These are phyloP conservation scores for Ptilodon capucinus DNA, from an alignment of 2,888 invertebrate genomes.

Conservation along the genomic window DNA sequence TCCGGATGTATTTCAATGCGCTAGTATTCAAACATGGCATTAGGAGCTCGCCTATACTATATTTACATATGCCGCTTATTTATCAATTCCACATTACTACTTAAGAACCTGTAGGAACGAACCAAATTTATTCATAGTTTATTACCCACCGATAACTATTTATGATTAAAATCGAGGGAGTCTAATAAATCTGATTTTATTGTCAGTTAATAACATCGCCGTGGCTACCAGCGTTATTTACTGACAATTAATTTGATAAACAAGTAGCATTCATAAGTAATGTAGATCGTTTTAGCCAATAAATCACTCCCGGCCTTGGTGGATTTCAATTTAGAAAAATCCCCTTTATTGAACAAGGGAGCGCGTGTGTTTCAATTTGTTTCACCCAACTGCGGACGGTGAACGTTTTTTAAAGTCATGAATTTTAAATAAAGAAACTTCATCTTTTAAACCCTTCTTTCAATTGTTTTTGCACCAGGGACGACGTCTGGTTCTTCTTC, in stretches of 20 bases:
- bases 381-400: background rate
- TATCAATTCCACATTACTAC: background rate
- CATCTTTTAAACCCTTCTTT: too few species aligned
- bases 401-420: slow-evolving; percentile 1
- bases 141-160: slow-evolving; percentile 13
- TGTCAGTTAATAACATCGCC: slow-evolving; percentile 18
- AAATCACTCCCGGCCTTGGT: background rate
- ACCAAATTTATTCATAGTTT: background rate
- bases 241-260: slow-evolving; percentile 6
- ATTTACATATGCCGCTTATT: too few species aligned
- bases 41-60: too few species aligned
- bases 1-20: too few species aligned
- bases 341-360: background rate
- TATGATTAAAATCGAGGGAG: slow-evolving; percentile 18
- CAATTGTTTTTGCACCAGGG: too few species aligned
- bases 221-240: slow-evolving; percentile 11
- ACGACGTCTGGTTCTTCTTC: too few species aligned
- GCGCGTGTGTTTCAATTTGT: slow-evolving; percentile 1
- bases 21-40: too few species aligned
- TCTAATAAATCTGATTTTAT: slow-evolving; percentile 28
- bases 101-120: background rate
- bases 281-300: slow-evolving; percentile 1
- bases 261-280: slow-evolving; percentile 11
- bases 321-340: slow-evolving; percentile 1
- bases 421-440: background rate